Evolutionary conservation across 2,797 vertebrate genomes (phyloP), one percentile per base, ranked within the genome.

Genomic region (Pseudopleuronectes americanus): DNA sequence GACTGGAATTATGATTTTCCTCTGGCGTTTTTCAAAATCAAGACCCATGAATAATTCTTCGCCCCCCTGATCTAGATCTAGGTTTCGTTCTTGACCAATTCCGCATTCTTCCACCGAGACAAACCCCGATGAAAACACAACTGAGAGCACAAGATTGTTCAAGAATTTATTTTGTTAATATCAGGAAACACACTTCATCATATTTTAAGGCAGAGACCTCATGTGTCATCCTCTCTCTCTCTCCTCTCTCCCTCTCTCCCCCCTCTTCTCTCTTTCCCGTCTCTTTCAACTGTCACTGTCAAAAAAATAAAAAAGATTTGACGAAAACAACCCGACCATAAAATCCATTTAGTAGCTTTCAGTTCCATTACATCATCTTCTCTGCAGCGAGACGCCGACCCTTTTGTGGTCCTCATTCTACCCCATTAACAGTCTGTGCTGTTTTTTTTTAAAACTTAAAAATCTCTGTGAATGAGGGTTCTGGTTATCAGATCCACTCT

Each of bases 391-490:
- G 41, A 43, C 16, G 41, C 17, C 14, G n/a, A n/a, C 19, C 19
- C 19, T 9, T 21, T 21, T 48, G 17, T 21, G 17, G 8, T 19
- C n/a, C 8, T 21, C 47, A n/a, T 21, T 48, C 1, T 21, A 48
- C 19, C 19, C 47, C 47, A 48, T 48, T 48, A 48, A 48, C 17
- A 3, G 47, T 48, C 47, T 21, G 47, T 17, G 43, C 4, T 0
- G 0, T 16, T 6, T 45, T 21, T 21, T 64, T 68, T 17, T 43
- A 60, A 57, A 36, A 54, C 38, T 60, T 24, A 33, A n/a, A 68
- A 59, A 48, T 12, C 14, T 48, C 64, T 41, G 43, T 17, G n/a
- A 22, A 71, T 53, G 48, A 58, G 36, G 10, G 36, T 38, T 38
- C 36, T 38, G 36, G 36, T 38, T 38, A 38, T 13, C 36, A 31